These are phyloP conservation scores for Labrus mixtus DNA, from an alignment of 2,113 vertebrate species.

Conservation along the genomic window DNA sequence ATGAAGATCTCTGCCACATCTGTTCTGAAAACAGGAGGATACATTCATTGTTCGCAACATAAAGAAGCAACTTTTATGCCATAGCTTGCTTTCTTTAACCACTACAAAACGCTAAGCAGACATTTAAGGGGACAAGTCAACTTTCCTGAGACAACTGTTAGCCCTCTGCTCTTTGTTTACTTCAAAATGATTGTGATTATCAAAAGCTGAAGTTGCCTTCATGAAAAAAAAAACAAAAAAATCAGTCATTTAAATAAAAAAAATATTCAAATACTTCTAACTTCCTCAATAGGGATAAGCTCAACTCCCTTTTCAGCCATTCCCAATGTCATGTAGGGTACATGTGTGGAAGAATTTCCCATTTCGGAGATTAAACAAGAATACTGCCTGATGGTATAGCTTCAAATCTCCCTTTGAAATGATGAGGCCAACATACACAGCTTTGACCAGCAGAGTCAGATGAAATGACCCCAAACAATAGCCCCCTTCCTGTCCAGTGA, in stretches of 20 bases:
- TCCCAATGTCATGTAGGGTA: conserved; percentile 17
- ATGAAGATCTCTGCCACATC: conserved; percentile 49
- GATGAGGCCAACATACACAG: conserved; percentile 22
- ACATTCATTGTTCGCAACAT: conserved; percentile 80
- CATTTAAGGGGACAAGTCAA: conserved; percentile 28
- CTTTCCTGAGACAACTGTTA: conserved; percentile 75
- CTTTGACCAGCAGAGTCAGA: conserved; percentile 37
- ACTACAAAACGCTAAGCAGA: conserved; percentile 41
- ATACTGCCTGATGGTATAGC: conserved; percentile 71
- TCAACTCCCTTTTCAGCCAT: conserved; percentile 11
- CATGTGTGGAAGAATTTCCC: conserved; percentile 45
- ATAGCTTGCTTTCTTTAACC: conserved; percentile 38
- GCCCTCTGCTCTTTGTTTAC: conserved; percentile 42
- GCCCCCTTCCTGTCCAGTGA: conserved; percentile 41
- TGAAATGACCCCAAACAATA: conserved; percentile 10
- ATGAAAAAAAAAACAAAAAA: background rate
- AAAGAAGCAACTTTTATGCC: conserved; percentile 54
- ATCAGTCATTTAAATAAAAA: conserved; percentile 36
- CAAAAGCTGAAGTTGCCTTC: conserved; percentile 59
- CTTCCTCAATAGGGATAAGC: conserved; percentile 34
- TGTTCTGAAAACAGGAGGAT: conserved; percentile 46
- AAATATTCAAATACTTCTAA: conserved; percentile 37
- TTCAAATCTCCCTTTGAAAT: conserved; percentile 60
- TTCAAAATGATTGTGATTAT: conserved; percentile 75
- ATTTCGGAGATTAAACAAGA: conserved; percentile 51